Percentiles rank a stretch among this genome's conserved stretches.
phyloP scores from a whole-genome alignment of 2,888 invertebrate genomes.

The Nemotelus nigrinus region DNA sequence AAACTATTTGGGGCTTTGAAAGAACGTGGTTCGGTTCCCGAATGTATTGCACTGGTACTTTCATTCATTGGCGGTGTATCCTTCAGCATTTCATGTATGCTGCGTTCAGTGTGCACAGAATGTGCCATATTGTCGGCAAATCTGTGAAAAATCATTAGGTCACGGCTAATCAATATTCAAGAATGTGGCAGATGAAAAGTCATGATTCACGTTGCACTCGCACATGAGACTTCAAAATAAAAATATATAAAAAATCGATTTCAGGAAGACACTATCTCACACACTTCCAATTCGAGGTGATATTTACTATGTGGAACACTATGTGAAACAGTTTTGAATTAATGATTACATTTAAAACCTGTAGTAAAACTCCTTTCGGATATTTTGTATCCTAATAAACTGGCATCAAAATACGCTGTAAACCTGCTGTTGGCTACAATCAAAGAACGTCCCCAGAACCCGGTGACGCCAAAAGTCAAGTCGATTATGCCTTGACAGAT shows the following conservation, averaged over 20 bases:
- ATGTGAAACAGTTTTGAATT: too few relatives aligned
- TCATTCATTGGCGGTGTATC: constrained; percentile 83
- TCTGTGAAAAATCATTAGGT: background rate
- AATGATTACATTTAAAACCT: too few relatives aligned
- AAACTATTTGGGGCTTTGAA: constrained; percentile 74
- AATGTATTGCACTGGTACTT: constrained; percentile 78
- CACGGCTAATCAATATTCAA: background rate
- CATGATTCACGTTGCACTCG: background rate
- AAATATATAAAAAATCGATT: constrained; percentile 47
- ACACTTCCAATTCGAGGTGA: constrained; percentile 2
- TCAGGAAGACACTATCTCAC: constrained; percentile 18
- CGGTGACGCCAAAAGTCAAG: constrained; percentile 40
- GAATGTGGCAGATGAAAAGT: background rate
- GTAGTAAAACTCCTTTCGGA: too few relatives aligned
- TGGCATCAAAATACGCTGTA: too few relatives aligned
- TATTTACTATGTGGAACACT: too few relatives aligned
- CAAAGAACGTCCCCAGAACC: background rate
- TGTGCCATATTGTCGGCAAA: constrained; percentile 55
- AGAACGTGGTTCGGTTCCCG: constrained; percentile 76
- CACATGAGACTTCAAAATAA: constrained; percentile 19
- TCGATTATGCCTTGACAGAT: constrained; percentile 22
- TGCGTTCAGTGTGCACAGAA: constrained; percentile 59
- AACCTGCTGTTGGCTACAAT: too few relatives aligned
- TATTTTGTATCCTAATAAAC: too few relatives aligned
- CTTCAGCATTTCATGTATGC: constrained; percentile 86